These are phyloP conservation scores for Phainopepla nitens DNA, from an alignment of 2,113 vertebrate species.

Conservation along the genomic window DNA sequence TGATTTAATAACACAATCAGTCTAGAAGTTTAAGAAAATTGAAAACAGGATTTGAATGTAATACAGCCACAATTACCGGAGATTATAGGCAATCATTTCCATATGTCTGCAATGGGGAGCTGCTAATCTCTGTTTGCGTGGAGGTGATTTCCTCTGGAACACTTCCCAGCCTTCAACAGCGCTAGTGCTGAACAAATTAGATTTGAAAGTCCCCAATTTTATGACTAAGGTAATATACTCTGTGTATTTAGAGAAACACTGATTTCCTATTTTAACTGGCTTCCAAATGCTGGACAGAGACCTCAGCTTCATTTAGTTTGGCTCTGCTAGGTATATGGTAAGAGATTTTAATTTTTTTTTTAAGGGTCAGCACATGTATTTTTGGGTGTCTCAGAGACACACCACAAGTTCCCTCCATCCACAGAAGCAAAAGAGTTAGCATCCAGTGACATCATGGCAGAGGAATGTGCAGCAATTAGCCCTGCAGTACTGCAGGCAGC, in stretches of 20 bases:
- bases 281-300: conserved; percentile 76
- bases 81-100: conserved; percentile 97
- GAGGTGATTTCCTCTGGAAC: conserved; percentile 94
- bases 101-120: conserved; percentile 95
- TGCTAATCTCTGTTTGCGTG: conserved; percentile 92
- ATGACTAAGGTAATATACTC: conserved; percentile 84
- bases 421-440: conserved; percentile 28
- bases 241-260: conserved; percentile 79
- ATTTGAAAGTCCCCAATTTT: conserved; percentile 85
- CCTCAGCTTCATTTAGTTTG: conserved; percentile 78
- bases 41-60: conserved; percentile 93
- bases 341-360: conserved; percentile 16
- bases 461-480: conserved; percentile 76
- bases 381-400: conserved; percentile 44
- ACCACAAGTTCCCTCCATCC: conserved; percentile 47
- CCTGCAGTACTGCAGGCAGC: conserved; percentile 53
- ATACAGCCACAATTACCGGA: conserved; percentile 96
- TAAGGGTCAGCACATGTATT: conserved; percentile 64
- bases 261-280: conserved; percentile 79
- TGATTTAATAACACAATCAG: conserved; percentile 98
- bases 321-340: conserved; percentile 54
- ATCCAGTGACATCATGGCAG: conserved; percentile 62
- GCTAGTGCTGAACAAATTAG: conserved; percentile 83
- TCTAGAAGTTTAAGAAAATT: conserved; percentile 94
- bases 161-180: conserved; percentile 81